Percentiles rank a stretch among this genome's conserved stretches.
Conservation (phyloP, 2,888 invertebrate genomes). For the Drosophila kambysellisi region DNA sequence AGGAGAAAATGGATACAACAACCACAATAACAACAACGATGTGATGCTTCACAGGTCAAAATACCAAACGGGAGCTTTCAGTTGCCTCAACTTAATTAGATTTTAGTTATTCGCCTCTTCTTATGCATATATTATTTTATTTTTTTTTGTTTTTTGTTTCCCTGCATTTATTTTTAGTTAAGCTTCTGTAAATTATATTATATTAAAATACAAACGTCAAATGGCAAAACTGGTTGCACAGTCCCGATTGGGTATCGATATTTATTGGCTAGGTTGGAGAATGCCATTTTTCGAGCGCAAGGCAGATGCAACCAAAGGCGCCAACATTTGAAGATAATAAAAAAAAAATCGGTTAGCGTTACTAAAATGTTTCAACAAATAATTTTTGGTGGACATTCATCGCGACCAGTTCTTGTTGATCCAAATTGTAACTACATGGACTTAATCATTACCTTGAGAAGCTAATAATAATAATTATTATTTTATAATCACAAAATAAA, state of each 20-base stretch:
- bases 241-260: not conserved
- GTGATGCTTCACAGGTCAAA: too few relatives aligned
- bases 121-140: too few relatives aligned
- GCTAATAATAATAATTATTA: not conserved
- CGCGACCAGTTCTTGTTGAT: not conserved
- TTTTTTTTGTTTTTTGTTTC: too few relatives aligned
- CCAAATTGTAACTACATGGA: not conserved
- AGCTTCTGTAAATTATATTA: not conserved
- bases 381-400: not conserved
- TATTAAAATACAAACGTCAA: not conserved
- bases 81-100: too few relatives aligned
- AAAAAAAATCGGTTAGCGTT: not conserved
- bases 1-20: slow-evolving; percentile 24
- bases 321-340: not conserved
- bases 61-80: too few relatives aligned
- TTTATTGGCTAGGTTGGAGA: not conserved
- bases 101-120: too few relatives aligned
- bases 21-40: too few relatives aligned
- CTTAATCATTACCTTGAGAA: not conserved
- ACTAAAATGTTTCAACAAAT: not conserved
- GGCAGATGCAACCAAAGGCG: not conserved
- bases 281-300: not conserved
- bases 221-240: not conserved
- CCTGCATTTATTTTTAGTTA: too few relatives aligned
- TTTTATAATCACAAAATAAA: not conserved